phyloP scores from a whole-genome alignment of 2,113 vertebrate genomes.

The Istiophorus platypterus region DNA sequence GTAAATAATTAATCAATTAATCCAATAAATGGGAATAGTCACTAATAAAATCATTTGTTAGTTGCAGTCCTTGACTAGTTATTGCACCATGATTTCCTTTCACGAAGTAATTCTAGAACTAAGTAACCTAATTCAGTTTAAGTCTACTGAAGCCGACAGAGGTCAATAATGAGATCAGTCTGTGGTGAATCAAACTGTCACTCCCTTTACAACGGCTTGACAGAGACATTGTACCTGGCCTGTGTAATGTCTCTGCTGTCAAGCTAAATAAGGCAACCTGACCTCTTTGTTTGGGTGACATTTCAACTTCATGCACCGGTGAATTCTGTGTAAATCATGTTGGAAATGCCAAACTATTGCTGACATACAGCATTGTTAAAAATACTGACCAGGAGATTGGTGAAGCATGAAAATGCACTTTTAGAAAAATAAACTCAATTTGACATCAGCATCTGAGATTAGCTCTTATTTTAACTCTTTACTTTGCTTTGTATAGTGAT shows the following conservation, averaged over 20 bases:
- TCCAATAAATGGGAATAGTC: background rate
- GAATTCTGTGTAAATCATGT: slow-evolving; percentile 24
- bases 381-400: slow-evolving; percentile 22
- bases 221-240: slow-evolving; percentile 41
- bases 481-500: background rate
- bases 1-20: background rate
- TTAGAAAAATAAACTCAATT: slow-evolving; percentile 9
- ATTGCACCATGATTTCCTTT: background rate
- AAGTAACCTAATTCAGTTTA: background rate
- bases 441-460: slow-evolving; percentile 11
- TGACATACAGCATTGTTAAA: slow-evolving; percentile 51
- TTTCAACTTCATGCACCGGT: slow-evolving; percentile 56
- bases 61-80: background rate
- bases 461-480: background rate
- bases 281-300: slow-evolving; percentile 44
- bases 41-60: background rate
- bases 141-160: background rate
- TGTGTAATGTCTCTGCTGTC: slow-evolving; percentile 56
- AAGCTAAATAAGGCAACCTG: slow-evolving; percentile 41
- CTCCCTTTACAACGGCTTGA: background rate
- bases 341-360: slow-evolving; percentile 30
- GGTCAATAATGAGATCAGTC: slow-evolving; percentile 25
- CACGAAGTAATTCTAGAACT: background rate
- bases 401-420: slow-evolving; percentile 33
- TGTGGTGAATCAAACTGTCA: slow-evolving; percentile 26